These are phyloP conservation scores for Ormia ochracea DNA, from an alignment of 2,888 invertebrate genomes.

Conservation along the genomic window DNA sequence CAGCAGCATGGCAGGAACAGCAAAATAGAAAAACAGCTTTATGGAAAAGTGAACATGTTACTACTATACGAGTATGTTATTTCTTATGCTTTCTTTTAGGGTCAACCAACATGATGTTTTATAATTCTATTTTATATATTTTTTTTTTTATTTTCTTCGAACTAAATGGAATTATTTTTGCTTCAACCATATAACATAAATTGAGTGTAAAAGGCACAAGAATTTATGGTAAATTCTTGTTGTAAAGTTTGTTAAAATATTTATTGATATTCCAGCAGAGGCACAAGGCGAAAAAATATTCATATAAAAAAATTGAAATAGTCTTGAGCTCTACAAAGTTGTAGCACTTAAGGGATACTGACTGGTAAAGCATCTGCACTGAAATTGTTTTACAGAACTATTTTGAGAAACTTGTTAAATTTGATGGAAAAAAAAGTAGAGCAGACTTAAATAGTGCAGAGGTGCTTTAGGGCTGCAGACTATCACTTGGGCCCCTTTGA, in stretches of 20 bases:
- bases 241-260: slow-evolving; percentile 50
- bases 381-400: background rate
- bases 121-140: slow-evolving; percentile 35
- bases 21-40: background rate
- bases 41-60: slow-evolving; percentile 26
- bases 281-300: background rate
- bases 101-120: slow-evolving; percentile 58
- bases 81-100: slow-evolving; percentile 44
- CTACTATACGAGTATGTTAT: slow-evolving; percentile 54
- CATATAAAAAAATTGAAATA: background rate
- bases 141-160: background rate
- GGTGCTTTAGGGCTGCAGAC: too few relatives aligned
- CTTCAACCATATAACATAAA: slow-evolving; percentile 54
- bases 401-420: background rate
- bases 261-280: slow-evolving; percentile 49
- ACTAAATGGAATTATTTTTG: slow-evolving; percentile 40
- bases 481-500: too few relatives aligned
- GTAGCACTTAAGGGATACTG: background rate
- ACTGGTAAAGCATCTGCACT: too few relatives aligned
- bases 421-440: background rate
- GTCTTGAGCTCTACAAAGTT: background rate
- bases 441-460: too few relatives aligned
- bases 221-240: slow-evolving; percentile 57
- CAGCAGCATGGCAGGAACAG: background rate
- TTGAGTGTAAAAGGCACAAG: slow-evolving; percentile 62